Conservation (phyloP, 2,888 invertebrate species). For the Branchellion lobata region DNA sequence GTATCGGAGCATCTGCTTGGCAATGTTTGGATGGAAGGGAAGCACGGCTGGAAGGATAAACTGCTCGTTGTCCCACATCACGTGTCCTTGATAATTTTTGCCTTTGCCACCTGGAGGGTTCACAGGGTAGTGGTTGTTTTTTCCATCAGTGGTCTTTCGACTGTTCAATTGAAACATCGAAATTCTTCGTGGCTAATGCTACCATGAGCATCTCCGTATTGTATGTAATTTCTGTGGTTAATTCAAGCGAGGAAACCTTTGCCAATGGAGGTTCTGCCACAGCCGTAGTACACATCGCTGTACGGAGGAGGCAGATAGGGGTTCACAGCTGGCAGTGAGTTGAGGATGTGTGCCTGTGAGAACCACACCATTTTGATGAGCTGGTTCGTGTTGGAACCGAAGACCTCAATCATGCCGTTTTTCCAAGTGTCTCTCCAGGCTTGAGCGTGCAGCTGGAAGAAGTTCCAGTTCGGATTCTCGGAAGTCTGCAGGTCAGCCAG, state of each 20-base stretch:
- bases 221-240: no score
- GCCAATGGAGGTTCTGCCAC: conserved; percentile 49
- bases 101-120: conserved; percentile 37
- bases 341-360: conserved; percentile 56
- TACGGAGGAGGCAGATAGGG: conserved; percentile 50
- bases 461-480: conserved; percentile 39
- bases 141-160: no score
- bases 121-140: no score
- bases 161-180: no score
- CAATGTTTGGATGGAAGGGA: conserved; percentile 53
- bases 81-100: conserved; percentile 54
- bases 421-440: conserved; percentile 53
- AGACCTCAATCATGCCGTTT: conserved; percentile 50
- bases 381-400: conserved; percentile 49
- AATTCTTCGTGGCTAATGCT: no score
- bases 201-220: no score
- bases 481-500: conserved; percentile 43
- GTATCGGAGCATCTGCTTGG: conserved; percentile 53
- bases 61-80: conserved; percentile 56
- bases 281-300: conserved; percentile 50
- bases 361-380: conserved; percentile 52
- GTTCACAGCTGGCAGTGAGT: conserved; percentile 54
- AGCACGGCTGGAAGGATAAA: conserved; percentile 56
- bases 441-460: conserved; percentile 47
- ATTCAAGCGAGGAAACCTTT: no score